Evolutionary conservation across 2,888 invertebrate genomes (phyloP), one percentile per base, ranked within the genome.

Genomic region (Blomia tropicalis): DNA sequence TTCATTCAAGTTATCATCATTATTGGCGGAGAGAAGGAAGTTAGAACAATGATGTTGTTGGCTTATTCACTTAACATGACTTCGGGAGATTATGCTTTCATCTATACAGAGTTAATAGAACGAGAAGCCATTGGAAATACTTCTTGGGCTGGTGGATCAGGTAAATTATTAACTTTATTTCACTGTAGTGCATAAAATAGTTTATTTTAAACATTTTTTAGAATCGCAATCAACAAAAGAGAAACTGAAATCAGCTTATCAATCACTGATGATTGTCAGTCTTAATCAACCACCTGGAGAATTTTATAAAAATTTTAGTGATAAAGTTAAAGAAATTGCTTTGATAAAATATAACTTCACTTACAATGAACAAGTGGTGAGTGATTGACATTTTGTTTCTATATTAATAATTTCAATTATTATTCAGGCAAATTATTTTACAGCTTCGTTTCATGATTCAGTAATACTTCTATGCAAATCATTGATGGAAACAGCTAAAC

Each of bases 401-500:
- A 36, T 59, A 17, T 1, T 43, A 58, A 56, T 3, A 31, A 54
- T 43, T 36, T 31, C 58, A 44, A 23, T 43, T 31, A 58, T 32
- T 41, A 59, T 66, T 11, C 14, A 68, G 68, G 67, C 66, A 7
- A 69, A 69, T 43, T 68, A 69, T 54, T 68, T 66, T 19, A 66
- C 67, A 3, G 68, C 68, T 22, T 67, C 66, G 63, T 69, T 69
- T 43, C 67, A 69, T 31, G 69, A 69, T 62, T 67, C 67, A 7
- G 66, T 69, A 19, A 25, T 67, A 31, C 62, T 69, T 25, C 44
- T 67, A 14, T 68, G 68, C 47, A 59, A 43, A 43, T 67, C 66
- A 14, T 63, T 69, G 1, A 63, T 63, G 7, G 62, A 66, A 43
- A 41, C 58, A 23, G 58, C 64, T n/a, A 58, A 61, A 0, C n/a